Evolutionary conservation across 2,888 invertebrate genomes (phyloP).

Genomic region (Melieria omissa): DNA sequence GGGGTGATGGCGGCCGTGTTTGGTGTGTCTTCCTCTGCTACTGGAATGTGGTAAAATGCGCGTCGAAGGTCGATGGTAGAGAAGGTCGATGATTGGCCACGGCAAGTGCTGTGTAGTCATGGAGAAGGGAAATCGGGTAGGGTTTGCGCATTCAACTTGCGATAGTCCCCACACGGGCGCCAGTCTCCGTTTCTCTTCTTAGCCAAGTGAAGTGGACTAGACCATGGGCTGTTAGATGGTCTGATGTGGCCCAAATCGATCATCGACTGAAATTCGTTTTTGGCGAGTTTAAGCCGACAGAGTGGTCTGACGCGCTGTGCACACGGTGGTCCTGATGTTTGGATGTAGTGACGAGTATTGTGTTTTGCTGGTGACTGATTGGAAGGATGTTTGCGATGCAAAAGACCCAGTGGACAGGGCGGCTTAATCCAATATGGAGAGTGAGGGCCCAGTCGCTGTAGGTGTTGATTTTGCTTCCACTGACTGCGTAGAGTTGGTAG

Average conservation of each 20-base stretch:
- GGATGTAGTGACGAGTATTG: no score
- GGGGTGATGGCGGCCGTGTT: conserved; percentile 32
- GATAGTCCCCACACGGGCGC: conserved; percentile 35
- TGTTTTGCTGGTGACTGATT: no score
- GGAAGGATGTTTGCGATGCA: no score
- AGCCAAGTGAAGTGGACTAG: conserved; percentile 33
- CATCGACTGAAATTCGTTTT: conserved; percentile 30
- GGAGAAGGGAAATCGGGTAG: conserved; percentile 28
- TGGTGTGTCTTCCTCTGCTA: conserved; percentile 27
- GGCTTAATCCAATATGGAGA: no score
- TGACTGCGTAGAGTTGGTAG: no score
- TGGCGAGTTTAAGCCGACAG: conserved; percentile 5
- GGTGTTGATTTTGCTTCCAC: no score
- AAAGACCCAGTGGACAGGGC: no score
- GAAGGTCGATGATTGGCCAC: conserved; percentile 18
- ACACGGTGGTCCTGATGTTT: no score
- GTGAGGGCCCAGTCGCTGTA: no score
- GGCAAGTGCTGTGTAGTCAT: conserved; percentile 11
- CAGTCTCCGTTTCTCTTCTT: conserved; percentile 33
- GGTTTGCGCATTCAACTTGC: conserved; percentile 28
- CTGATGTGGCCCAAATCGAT: conserved; percentile 29
- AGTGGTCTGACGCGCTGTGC: background rate
- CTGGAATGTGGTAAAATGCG: conserved; percentile 35
- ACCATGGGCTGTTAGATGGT: conserved; percentile 34
- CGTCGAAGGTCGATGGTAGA: conserved; percentile 30